These are phyloP conservation scores for Dysdera silvatica DNA, from an alignment of 1,140 invertebrate species.

Conservation along the genomic window DNA sequence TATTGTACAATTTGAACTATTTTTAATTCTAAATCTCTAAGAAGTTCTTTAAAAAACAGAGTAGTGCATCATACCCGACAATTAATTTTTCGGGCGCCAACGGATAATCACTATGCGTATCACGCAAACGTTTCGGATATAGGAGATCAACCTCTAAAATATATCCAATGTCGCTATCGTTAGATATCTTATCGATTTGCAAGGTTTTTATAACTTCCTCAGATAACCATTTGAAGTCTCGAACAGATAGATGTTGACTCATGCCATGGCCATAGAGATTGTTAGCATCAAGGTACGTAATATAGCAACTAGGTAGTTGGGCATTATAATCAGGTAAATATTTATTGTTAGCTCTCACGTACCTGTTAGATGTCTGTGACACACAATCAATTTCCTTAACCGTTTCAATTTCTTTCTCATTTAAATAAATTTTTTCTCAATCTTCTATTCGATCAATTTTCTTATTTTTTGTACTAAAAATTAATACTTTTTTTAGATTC, in stretches of 20 bases:
- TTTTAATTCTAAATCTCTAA: background rate
- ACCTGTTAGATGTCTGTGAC: too few species aligned
- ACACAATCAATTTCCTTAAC: too few species aligned
- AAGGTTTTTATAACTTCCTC: background rate
- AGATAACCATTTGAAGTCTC: constrained; percentile 24
- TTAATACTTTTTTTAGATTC: too few species aligned
- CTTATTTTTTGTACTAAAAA: too few species aligned
- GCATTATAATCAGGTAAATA: too few species aligned
- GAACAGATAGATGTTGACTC: constrained; percentile 14
- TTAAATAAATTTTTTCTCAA: too few species aligned
- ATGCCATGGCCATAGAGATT: constrained; percentile 33
- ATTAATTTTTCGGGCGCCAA: constrained; percentile 39
- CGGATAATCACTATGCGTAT: constrained; percentile 42
- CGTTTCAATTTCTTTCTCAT: too few species aligned
- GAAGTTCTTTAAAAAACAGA: background rate
- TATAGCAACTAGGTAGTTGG: too few species aligned
- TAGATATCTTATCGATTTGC: constrained; percentile 21
- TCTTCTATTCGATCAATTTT: too few species aligned
- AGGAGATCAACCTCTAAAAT: constrained; percentile 35
- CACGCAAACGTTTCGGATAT: constrained; percentile 34
- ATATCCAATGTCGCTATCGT: constrained; percentile 27
- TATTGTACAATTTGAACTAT: background rate
- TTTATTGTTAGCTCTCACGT: too few species aligned
- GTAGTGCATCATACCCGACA: constrained; percentile 19
- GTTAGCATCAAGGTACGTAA: too few species aligned